phyloP scores from a whole-genome alignment of 2,888 invertebrate genomes.

The Andrena fulva region DNA sequence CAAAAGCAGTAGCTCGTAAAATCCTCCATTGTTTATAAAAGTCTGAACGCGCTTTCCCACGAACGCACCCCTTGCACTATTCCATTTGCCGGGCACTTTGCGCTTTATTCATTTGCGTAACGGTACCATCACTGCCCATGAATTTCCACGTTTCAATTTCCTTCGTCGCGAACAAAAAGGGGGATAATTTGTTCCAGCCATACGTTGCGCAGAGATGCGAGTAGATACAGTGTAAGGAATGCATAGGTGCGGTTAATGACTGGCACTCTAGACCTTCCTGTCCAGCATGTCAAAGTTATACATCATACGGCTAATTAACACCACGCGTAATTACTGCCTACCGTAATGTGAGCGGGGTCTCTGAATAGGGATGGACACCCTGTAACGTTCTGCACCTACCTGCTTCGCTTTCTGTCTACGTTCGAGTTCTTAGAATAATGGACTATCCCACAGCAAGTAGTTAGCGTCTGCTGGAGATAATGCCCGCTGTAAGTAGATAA shows the following conservation, averaged over 20 bases:
- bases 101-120: slow-evolving; percentile 16
- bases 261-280: slow-evolving; percentile 59
- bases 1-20: too few species aligned
- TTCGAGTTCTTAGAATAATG: slow-evolving; percentile 28
- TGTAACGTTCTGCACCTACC: slow-evolving; percentile 36
- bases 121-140: background rate
- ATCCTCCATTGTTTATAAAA: too few species aligned
- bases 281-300: slow-evolving; percentile 73
- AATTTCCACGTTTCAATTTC: slow-evolving; percentile 15
- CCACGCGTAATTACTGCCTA: slow-evolving; percentile 79
- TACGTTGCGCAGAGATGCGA: slow-evolving; percentile 2
- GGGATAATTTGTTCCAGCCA: background rate
- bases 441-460: slow-evolving; percentile 16
- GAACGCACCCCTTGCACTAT: background rate
- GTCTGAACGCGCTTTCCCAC: background rate
- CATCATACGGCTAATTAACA: slow-evolving; percentile 82
- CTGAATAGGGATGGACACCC: slow-evolving; percentile 26
- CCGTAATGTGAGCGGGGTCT: slow-evolving; percentile 74
- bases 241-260: slow-evolving; percentile 78
- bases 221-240: slow-evolving; percentile 46
- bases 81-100: background rate
- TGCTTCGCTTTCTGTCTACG: slow-evolving; percentile 28
- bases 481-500: slow-evolving; percentile 12
- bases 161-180: background rate
- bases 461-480: background rate